These are phyloP conservation scores for Drosophila ogumai DNA, from an alignment of 1,140 invertebrate genomes.

Conservation along the genomic window DNA sequence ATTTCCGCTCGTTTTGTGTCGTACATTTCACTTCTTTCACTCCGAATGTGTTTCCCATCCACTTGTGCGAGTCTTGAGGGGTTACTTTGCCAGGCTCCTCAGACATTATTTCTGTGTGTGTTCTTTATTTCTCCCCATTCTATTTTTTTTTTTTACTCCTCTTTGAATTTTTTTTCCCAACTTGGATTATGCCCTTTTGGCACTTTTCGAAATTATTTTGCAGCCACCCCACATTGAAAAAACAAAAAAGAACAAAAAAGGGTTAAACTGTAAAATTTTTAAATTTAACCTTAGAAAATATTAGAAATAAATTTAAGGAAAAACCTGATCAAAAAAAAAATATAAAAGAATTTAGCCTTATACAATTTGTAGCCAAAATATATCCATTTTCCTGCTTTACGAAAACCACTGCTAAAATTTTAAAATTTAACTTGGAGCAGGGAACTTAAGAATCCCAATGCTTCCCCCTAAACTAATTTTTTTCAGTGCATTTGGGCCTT, in stretches of 20 bases:
- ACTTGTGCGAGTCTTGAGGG: constrained; percentile 72
- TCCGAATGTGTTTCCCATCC: constrained; percentile 65
- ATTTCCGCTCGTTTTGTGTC: constrained; percentile 73
- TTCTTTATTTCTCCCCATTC: constrained; percentile 27
- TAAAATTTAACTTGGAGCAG: neutral
- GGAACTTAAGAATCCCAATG: neutral
- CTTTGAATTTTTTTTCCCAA: constrained; percentile 18
- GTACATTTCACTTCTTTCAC: constrained; percentile 60
- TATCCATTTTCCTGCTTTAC: fast-evolving
- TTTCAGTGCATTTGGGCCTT: constrained; percentile 14
- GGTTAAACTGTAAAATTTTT: neutral
- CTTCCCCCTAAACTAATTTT: neutral
- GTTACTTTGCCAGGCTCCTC: constrained; percentile 70
- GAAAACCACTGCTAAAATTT: neutral
- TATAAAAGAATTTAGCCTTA: neutral
- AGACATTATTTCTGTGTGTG: constrained; percentile 59
- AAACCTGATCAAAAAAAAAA: neutral
- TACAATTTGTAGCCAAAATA: too few species aligned
- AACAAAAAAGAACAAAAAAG: neutral
- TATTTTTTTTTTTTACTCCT: constrained; percentile 22
- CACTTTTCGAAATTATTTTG: constrained; percentile 80
- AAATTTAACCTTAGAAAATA: neutral
- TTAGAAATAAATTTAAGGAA: neutral
- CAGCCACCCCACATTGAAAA: constrained; percentile 33
- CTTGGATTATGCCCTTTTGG: constrained; percentile 78